phyloP scores from a whole-genome alignment of 2,888 invertebrate genomes.

The Caenorhabditis virilis region DNA sequence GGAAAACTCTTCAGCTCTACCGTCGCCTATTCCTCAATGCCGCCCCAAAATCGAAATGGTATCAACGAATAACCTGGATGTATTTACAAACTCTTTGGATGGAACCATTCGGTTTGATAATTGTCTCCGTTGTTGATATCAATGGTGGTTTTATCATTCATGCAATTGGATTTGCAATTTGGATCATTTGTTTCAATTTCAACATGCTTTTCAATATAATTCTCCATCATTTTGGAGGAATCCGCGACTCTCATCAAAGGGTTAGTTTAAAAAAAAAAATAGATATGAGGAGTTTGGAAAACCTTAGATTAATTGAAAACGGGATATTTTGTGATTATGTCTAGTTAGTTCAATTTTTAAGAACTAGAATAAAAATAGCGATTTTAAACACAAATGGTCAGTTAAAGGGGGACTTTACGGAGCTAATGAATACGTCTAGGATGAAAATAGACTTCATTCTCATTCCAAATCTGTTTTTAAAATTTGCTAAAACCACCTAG shows the following conservation, averaged over 20 bases:
- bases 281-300: background rate
- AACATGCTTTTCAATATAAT: slow-evolving; percentile 65
- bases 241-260: slow-evolving; percentile 38
- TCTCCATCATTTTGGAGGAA: slow-evolving; percentile 59
- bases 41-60: slow-evolving; percentile 41
- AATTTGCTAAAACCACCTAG: too few relatives aligned
- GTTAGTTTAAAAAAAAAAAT: slow-evolving; percentile 21
- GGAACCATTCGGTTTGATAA: slow-evolving; percentile 50
- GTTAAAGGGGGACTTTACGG: too few relatives aligned
- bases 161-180: slow-evolving; percentile 59
- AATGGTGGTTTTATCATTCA: slow-evolving; percentile 61
- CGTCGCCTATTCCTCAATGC: slow-evolving; percentile 44
- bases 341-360: too few relatives aligned
- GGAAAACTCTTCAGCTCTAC: slow-evolving; percentile 37
- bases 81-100: slow-evolving; percentile 47
- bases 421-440: too few relatives aligned
- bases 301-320: background rate
- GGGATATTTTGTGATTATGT: too few relatives aligned
- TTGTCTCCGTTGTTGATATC: slow-evolving; percentile 64
- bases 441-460: too few relatives aligned
- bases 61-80: slow-evolving; percentile 25
- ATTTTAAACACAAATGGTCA: too few relatives aligned
- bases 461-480: too few relatives aligned
- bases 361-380: too few relatives aligned
- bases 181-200: slow-evolving; percentile 64